Percentiles rank a stretch among this genome's conserved stretches.
phyloP scores from a whole-genome alignment of 2,113 vertebrate species.

The Prietella phreatophila region DNA sequence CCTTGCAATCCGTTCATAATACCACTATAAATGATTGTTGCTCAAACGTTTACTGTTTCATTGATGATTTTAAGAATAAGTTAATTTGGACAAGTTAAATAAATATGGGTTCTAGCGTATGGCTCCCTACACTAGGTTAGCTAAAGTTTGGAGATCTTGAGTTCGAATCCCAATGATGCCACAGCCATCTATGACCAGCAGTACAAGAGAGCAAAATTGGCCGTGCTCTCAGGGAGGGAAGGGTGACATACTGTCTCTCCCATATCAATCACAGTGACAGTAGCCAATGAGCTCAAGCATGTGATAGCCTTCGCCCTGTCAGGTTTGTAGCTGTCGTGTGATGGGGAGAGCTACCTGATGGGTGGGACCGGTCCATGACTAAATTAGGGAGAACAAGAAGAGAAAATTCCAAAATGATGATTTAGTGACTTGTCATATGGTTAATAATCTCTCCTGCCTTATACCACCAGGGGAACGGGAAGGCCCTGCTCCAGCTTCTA shows the following conservation, averaged over 20 bases:
- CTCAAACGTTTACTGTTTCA: background rate
- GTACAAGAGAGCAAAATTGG: background rate
- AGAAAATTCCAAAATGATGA: background rate
- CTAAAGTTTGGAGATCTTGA: background rate
- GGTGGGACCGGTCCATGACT: background rate
- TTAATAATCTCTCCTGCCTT: background rate
- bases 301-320: too few species aligned
- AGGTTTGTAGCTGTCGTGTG: background rate
- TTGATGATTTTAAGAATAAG: background rate
- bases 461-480: slow-evolving; percentile 78
- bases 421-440: background rate
- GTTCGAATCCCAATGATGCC: background rate
- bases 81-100: background rate
- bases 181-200: background rate
- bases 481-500: slow-evolving; percentile 70
- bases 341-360: background rate
- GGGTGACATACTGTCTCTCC: background rate
- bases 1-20: background rate
- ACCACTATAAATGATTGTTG: background rate
- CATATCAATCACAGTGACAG: background rate
- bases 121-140: background rate
- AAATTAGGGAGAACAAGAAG: background rate
- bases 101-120: background rate
- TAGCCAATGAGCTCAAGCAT: background rate
- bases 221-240: background rate